Evolutionary conservation across 2,888 invertebrate species (phyloP), one percentile per base, ranked within the genome.

Genomic region (Folsomia manolachei): DNA sequence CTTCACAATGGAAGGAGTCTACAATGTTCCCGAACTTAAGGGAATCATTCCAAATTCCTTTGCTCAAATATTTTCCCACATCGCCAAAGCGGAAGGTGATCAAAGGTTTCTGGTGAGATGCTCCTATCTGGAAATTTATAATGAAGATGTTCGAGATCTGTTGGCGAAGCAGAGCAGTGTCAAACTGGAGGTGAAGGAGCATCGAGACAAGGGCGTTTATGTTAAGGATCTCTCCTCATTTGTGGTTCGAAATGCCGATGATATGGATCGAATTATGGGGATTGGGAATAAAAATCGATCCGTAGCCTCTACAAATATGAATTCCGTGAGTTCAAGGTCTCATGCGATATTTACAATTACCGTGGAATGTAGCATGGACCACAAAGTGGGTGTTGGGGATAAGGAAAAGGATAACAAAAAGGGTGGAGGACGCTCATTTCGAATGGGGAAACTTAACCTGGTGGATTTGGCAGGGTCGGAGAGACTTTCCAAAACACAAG

Each of bases 41-140:
- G 99, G 99, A 62, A 96, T 99, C 81, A 98, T 98, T 82, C 98
- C 98, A 0, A 98, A 99, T 85, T 96, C 97, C 0, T 99, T 99
- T 86, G 97, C 97, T 0, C 99, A 99, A 82, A 95, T 99, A 80
- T 99, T 99, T 86, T 95, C 95, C 27, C 94, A 95, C 82, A 99
- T 99, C 80, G 94, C 98, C 0, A 93, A 95, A 83, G 94, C 96
- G 0, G 91, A 90, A 71, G 95, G 93, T 72, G 91, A 94, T 82
- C 92, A 93, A 81, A 51, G 70, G 71, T 99, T 99, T 85, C 87
- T 98, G 68, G 98, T 99, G 4, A 90, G 97, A 80, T 97, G 97
- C 2, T 97, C 98, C 0, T 99, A 98, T 84, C 87, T 99, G 84
- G 98, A 99, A 87, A 98, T 99, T 76, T 99, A 99, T 85, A 99